Evolutionary conservation across 2,888 invertebrate genomes (phyloP), one percentile per base, ranked within the genome.

Genomic region (Eupithecia vulgata): DNA sequence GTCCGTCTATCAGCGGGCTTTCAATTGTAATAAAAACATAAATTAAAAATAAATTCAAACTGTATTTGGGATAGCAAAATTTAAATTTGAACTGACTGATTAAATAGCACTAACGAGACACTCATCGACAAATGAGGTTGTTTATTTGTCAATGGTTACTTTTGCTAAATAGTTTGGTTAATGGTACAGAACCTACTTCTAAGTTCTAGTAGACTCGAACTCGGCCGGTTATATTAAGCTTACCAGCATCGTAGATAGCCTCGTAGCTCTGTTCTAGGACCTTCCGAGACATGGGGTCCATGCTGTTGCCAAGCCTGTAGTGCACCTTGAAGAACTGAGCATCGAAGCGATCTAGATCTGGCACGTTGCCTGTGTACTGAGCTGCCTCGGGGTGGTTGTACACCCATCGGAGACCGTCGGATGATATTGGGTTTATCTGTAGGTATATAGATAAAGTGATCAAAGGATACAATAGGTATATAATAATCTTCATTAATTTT

Each of bases 291-390:
- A 87, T 84, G 0, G 82, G 37, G 25, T 88, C 88, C 81, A 85
- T 86, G 34, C 15, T 59, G 8, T 71, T 70, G 5, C 77, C 78
- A 0, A 82, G 80, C 1, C 79, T 78, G 73, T 94, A 95, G 83
- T 96, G 95, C 5, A 96, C 94, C 17, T 95, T 96, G 81, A 96
- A 96, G 83, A 96, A 96, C 17, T 95, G 94, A 0, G 96, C 79
- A 69, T 80, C 96, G 80, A 97, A 97, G 78, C 95, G 95, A n/a
- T 91, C 88, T 12, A 96, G 87, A 21, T 94, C 92, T n/a, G 93
- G 91, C 0, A 96, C 84, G 84, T 96, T 96, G 34, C 97, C 97
- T 3, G 95, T 92, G 68, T 95, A 91, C 64, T 94, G 91, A 0
- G 96, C 96, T 52, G 96, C 81, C 62, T 88, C 88, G 3, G 88